These are phyloP conservation scores for Oreortyx pictus DNA, from an alignment of 2,797 vertebrate species.

Conservation along the genomic window DNA sequence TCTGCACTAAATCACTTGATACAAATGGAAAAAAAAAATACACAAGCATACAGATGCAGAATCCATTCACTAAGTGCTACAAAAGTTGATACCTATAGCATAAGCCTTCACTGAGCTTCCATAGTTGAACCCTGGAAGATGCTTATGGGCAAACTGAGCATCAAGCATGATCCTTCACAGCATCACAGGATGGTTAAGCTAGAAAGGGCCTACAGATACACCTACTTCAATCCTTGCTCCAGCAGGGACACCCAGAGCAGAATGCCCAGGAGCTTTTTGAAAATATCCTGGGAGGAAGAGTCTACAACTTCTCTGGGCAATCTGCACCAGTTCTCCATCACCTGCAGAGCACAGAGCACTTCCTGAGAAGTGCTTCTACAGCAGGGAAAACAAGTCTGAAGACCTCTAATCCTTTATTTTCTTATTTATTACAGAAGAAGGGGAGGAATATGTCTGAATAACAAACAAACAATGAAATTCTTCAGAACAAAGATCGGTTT, in stretches of 20 bases:
- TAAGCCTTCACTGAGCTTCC: not conserved
- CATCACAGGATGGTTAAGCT: not conserved
- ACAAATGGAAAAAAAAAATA: not conserved
- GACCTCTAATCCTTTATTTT: not conserved
- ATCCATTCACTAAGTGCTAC: not conserved
- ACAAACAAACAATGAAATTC: not conserved
- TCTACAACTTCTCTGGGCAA: not conserved
- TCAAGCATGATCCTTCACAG: not conserved
- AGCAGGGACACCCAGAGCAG: not conserved
- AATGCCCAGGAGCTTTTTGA: not conserved
- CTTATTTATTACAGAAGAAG: not conserved
- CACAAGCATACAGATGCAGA: not conserved
- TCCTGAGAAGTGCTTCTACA: not conserved
- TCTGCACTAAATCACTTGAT: accelerated
- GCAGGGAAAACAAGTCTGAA: not conserved
- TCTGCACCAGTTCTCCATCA: not conserved
- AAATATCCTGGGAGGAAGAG: not conserved
- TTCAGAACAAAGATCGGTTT: not conserved
- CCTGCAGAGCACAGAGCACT: not conserved
- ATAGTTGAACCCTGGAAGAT: not conserved
- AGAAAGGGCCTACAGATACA: not conserved
- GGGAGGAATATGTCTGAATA: not conserved
- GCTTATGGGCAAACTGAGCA: not conserved
- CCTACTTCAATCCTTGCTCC: not conserved
- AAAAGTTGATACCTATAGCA: not conserved